These are phyloP conservation scores for Caenorhabditis uteleia DNA, from an alignment of 2,888 invertebrate genomes.

Conservation along the genomic window DNA sequence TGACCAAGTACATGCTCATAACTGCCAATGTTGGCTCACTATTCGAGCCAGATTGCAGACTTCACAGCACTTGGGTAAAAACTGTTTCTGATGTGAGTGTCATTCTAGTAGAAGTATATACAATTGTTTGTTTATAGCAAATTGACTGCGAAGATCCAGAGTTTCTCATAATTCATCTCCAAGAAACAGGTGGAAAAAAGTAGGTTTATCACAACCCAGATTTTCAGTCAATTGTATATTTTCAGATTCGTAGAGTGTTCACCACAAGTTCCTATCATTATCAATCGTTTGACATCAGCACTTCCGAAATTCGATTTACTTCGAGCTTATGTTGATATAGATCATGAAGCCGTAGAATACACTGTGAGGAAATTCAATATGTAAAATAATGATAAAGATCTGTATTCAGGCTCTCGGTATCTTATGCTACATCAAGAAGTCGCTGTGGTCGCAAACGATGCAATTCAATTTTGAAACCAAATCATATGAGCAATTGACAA, in stretches of 20 bases:
- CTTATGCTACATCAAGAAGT: slow-evolving; percentile 54
- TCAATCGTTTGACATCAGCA: slow-evolving; percentile 44
- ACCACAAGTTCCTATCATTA: slow-evolving; percentile 54
- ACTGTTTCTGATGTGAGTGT: slow-evolving; percentile 42
- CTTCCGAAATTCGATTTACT: slow-evolving; percentile 48
- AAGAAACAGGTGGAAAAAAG: slow-evolving; percentile 66
- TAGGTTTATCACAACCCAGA: slow-evolving; percentile 1
- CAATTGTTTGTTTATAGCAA: slow-evolving; percentile 38
- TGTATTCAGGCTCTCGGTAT: slow-evolving; percentile 60
- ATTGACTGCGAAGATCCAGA: slow-evolving; percentile 44
- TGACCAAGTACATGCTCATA: slow-evolving; percentile 51
- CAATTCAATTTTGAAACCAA: slow-evolving; percentile 60
- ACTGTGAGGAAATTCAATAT: slow-evolving; percentile 43
- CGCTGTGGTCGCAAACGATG: slow-evolving; percentile 29
- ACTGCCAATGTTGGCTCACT: slow-evolving; percentile 68
- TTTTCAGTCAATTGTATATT: slow-evolving; percentile 4
- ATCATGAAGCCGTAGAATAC: slow-evolving; percentile 55
- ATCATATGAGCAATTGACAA: slow-evolving; percentile 30
- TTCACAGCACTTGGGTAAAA: slow-evolving; percentile 50
- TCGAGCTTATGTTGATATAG: slow-evolving; percentile 58
- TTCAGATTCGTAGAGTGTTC: slow-evolving; percentile 42
- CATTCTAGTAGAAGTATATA: background rate
- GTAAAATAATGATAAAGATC: background rate
- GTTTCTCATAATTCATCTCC: slow-evolving; percentile 59
- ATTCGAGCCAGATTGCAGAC: slow-evolving; percentile 56